These are phyloP conservation scores for Lasioglossum pauxillum DNA, from an alignment of 2,888 invertebrate genomes.

Conservation along the genomic window DNA sequence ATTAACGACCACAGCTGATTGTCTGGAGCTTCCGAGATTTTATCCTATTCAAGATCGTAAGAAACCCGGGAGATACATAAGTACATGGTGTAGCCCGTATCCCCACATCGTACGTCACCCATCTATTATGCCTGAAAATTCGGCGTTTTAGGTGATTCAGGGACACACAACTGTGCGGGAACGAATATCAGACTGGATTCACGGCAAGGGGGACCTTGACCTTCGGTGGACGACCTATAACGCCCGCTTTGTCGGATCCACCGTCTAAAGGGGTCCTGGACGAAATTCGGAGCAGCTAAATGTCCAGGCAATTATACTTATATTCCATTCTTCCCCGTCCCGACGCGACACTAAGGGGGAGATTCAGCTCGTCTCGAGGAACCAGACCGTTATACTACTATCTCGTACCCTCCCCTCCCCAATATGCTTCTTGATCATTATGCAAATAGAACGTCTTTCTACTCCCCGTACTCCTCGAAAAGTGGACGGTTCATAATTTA, in stretches of 20 bases:
- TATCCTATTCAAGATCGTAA: neutral
- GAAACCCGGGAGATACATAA: neutral
- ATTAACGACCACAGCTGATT: slow-evolving; percentile 10
- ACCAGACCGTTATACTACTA: neutral
- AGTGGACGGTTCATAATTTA: neutral
- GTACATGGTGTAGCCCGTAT: slow-evolving; percentile 26
- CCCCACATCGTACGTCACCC: slow-evolving; percentile 21
- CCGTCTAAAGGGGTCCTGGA: slow-evolving; percentile 57
- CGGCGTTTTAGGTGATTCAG: slow-evolving; percentile 26
- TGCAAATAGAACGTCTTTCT: neutral
- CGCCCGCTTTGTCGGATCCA: slow-evolving; percentile 69
- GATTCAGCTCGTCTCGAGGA: slow-evolving; percentile 35
- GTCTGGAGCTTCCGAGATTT: neutral
- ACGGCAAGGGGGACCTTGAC: slow-evolving; percentile 80
- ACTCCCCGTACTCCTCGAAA: neutral
- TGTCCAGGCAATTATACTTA: slow-evolving; percentile 62
- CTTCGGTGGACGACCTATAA: slow-evolving; percentile 82
- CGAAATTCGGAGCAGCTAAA: slow-evolving; percentile 73
- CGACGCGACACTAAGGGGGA: slow-evolving; percentile 26
- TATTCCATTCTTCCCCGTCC: slow-evolving; percentile 60
- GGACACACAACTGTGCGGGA: slow-evolving; percentile 18
- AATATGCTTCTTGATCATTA: neutral
- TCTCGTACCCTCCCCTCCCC: neutral
- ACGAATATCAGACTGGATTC: slow-evolving; percentile 30
- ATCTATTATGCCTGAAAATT: slow-evolving; percentile 44